These are phyloP conservation scores for Heliocidaris tuberculata DNA, from an alignment of 35 echinoderm and acorn worm species.

Conservation along the genomic window DNA sequence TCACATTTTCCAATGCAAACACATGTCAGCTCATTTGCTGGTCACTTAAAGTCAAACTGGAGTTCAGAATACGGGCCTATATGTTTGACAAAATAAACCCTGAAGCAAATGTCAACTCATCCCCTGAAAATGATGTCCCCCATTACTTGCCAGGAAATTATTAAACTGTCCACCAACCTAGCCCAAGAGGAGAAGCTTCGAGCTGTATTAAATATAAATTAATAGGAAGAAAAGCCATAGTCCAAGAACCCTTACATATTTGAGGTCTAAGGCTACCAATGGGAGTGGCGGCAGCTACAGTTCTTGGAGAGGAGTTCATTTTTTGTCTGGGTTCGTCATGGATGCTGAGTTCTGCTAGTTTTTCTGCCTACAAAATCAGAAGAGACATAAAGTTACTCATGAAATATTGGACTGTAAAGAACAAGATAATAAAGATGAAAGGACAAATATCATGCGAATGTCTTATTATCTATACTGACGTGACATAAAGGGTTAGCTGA, in stretches of 20 bases:
- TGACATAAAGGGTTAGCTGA: too few species aligned
- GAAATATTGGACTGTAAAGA: too few species aligned
- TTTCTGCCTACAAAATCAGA: background rate
- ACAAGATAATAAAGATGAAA: too few species aligned
- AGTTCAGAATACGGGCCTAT: too few species aligned
- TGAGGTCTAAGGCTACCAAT: conserved; percentile 12
- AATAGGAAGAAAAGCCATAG: background rate
- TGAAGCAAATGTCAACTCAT: too few species aligned
- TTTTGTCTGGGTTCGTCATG: background rate
- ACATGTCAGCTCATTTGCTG: too few species aligned
- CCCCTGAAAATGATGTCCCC: background rate
- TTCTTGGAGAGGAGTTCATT: background rate
- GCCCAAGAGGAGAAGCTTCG: background rate
- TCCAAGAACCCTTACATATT: background rate
- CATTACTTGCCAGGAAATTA: background rate
- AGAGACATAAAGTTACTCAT: background rate
- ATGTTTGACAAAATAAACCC: too few species aligned
- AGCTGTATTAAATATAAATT: background rate
- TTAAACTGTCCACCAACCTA: background rate
- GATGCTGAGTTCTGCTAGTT: background rate
- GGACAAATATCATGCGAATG: too few species aligned
- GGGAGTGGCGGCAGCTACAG: background rate
- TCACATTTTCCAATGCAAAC: too few species aligned
- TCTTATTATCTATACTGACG: too few species aligned
- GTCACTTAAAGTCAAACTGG: too few species aligned